A percentile compares a stretch with the other conserved stretches of the same genome.
Evolutionary conservation across 2,113 vertebrate species (phyloP).

Genomic region (Catharus fuscescens): DNA sequence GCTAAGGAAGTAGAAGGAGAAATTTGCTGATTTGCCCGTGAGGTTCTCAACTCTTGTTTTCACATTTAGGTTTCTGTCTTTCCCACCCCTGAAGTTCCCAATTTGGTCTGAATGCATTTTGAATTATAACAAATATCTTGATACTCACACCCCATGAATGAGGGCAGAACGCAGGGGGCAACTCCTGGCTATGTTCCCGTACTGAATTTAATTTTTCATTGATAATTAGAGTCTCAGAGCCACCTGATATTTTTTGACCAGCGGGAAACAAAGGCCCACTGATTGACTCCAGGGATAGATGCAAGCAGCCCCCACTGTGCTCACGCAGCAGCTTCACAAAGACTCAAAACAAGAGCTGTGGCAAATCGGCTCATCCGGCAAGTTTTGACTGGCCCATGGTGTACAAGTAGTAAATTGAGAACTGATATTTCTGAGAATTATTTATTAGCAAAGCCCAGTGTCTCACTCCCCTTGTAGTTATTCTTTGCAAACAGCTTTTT

Average conservation of each 20-base stretch:
- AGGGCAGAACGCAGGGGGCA: conserved; percentile 68
- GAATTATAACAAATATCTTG: conserved; percentile 85
- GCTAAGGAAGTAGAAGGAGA: conserved; percentile 16
- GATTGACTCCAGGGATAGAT: conserved; percentile 85
- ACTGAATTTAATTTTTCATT: conserved; percentile 85
- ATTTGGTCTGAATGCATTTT: conserved; percentile 79
- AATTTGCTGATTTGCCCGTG: background rate
- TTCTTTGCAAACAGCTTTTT: conserved; percentile 78
- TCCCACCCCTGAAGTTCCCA: conserved; percentile 55
- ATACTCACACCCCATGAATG: conserved; percentile 70
- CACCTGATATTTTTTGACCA: conserved; percentile 88
- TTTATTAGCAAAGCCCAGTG: conserved; percentile 81
- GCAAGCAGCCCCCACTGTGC: conserved; percentile 78
- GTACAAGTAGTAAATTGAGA: conserved; percentile 88
- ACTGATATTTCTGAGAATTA: conserved; percentile 85
- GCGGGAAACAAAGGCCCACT: conserved; percentile 86
- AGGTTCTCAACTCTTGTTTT: conserved; percentile 43
- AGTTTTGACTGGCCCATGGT: conserved; percentile 92
- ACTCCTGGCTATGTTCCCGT: conserved; percentile 72
- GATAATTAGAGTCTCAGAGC: conserved; percentile 87
- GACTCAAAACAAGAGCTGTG: conserved; percentile 92
- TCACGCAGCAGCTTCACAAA: conserved; percentile 79
- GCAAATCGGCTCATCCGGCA: conserved; percentile 89
- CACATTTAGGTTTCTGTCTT: conserved; percentile 28
- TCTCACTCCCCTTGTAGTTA: conserved; percentile 68